Conservation (phyloP, 1,140 invertebrate genomes). For the Babylonia areolata region DNA sequence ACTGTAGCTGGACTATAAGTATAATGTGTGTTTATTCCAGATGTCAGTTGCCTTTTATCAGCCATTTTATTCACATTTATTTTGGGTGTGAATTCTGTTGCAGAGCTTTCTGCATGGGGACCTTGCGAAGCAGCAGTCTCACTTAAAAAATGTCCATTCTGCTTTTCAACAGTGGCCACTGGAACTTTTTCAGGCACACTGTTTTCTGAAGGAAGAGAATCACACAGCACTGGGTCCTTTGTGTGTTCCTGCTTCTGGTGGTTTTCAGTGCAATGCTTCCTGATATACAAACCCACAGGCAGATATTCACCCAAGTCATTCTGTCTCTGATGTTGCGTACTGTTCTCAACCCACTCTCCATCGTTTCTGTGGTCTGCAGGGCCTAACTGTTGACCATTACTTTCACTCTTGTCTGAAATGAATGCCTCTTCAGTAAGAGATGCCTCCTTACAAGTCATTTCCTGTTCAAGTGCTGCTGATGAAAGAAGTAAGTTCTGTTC, state of each 20-base stretch:
- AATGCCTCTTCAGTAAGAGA: neutral
- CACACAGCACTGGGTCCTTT: neutral
- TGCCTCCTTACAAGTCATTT: neutral
- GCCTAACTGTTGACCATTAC: neutral
- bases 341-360: neutral
- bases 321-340: neutral
- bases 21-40: no score
- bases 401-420: neutral
- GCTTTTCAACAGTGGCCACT: neutral
- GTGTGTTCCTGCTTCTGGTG: neutral
- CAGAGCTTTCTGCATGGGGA: neutral
- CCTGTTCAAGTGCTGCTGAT: neutral
- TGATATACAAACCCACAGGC: neutral
- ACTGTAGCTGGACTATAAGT: neutral
- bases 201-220: neutral
- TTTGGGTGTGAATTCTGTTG: neutral
- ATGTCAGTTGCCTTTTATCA: neutral
- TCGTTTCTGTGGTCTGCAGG: neutral
- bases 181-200: neutral
- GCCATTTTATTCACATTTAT: neutral
- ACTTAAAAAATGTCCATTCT: neutral
- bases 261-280: neutral
- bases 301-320: neutral
- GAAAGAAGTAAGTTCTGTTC: neutral
- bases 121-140: neutral